These are phyloP conservation scores for Euura lappo DNA, from an alignment of 1,140 invertebrate species.

Conservation along the genomic window DNA sequence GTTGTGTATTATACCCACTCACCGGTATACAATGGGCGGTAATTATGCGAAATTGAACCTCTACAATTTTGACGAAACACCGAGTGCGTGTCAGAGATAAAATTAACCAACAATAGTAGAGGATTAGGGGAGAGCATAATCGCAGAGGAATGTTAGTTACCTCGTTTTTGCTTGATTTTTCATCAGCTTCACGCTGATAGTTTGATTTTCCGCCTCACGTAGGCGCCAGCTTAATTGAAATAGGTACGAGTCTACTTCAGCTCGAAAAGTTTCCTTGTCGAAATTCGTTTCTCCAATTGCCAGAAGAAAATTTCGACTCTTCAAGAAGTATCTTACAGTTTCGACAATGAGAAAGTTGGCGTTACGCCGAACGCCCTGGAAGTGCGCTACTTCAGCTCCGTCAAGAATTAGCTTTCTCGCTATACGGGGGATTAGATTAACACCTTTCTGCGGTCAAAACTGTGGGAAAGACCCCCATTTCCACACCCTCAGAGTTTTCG, in stretches of 20 bases:
- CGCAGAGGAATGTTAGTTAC: background rate
- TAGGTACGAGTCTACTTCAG: background rate
- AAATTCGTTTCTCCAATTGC: background rate
- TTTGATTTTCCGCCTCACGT: too few relatives aligned
- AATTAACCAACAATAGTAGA: too few relatives aligned
- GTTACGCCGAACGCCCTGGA: background rate
- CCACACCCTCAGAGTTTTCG: background rate
- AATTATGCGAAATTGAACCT: constrained; percentile 4
- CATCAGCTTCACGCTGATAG: background rate
- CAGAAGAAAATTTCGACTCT: background rate
- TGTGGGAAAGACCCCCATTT: background rate
- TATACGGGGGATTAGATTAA: constrained; percentile 1
- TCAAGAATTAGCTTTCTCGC: background rate
- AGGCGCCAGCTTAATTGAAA: background rate
- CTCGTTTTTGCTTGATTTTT: background rate
- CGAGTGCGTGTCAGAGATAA: background rate
- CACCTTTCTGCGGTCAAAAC: background rate
- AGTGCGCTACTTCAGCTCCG: background rate
- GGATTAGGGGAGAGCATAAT: background rate
- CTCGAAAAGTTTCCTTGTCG: background rate
- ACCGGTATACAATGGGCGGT: background rate
- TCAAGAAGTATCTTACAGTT: background rate
- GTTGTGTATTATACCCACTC: background rate
- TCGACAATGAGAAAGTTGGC: constrained; percentile 5
- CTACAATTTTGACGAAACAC: background rate